A percentile compares a stretch with the other conserved stretches of the same genome.
phyloP scores from a whole-genome alignment of 2,888 invertebrate species.

The Cryptophagus acutangulus region DNA sequence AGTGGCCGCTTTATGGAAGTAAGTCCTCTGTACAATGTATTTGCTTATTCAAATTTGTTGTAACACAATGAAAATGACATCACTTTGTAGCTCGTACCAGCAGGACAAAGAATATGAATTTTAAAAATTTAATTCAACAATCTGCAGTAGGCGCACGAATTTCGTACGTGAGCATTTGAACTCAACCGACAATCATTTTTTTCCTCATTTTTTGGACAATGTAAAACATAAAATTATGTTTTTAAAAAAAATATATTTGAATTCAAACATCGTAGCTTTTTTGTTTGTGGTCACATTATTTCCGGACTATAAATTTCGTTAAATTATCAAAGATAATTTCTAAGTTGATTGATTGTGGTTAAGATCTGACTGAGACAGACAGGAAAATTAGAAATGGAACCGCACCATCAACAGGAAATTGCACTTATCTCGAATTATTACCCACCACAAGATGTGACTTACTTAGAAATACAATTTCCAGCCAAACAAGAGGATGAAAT shows the following conservation, averaged over 20 bases:
- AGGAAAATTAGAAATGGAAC: constrained; percentile 31
- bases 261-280: background rate
- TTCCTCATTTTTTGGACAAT: too few species aligned
- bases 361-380: constrained; percentile 27
- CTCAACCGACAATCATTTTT: constrained; percentile 19
- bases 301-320: constrained; percentile 17
- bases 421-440: constrained; percentile 31
- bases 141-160: constrained; percentile 26
- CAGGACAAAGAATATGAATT: constrained; percentile 4
- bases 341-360: constrained; percentile 34
- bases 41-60: too few species aligned
- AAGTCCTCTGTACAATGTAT: too few species aligned
- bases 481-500: too few species aligned
- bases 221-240: too few species aligned
- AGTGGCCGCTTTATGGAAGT: too few species aligned
- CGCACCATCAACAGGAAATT: constrained; percentile 35
- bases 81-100: too few species aligned
- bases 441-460: background rate
- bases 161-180: constrained; percentile 30
- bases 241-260: background rate
- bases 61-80: too few species aligned
- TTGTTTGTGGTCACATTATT: constrained; percentile 13
- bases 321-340: constrained; percentile 27
- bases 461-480: background rate
- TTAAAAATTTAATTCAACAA: constrained; percentile 22